phyloP scores from a whole-genome alignment of 2,888 invertebrate genomes.

The Cheilosia impressa region DNA sequence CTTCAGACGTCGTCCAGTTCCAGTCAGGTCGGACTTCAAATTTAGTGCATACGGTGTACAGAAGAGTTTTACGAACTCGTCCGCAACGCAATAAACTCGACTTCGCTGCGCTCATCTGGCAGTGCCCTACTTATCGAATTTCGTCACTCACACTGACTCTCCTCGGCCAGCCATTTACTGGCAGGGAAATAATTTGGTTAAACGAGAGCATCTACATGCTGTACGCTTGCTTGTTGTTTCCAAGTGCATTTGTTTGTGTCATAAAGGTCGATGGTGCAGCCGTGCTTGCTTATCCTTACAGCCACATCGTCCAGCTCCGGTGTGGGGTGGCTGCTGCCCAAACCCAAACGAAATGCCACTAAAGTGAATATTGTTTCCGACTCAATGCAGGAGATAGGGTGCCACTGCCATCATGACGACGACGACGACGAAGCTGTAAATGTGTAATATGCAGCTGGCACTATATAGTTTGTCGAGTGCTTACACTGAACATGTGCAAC shows the following conservation, averaged over 20 bases:
- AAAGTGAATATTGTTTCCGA: slow-evolving; percentile 70
- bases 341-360: neutral
- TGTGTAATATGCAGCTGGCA: slow-evolving; percentile 66
- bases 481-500: slow-evolving; percentile 30
- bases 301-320: slow-evolving; percentile 8
- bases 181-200: slow-evolving; percentile 68
- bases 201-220: slow-evolving; percentile 59
- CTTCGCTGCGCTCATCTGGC: slow-evolving; percentile 23
- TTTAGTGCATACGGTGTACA: too few species aligned
- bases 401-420: slow-evolving; percentile 31
- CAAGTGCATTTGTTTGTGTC: slow-evolving; percentile 65
- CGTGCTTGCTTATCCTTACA: slow-evolving; percentile 53
- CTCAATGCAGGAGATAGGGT: slow-evolving; percentile 43
- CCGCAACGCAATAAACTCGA: neutral
- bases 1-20: too few species aligned
- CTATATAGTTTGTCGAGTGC: slow-evolving; percentile 32
- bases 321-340: neutral
- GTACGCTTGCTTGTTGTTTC: slow-evolving; percentile 53
- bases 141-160: slow-evolving; percentile 36
- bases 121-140: slow-evolving; percentile 28
- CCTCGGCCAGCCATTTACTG: slow-evolving; percentile 51
- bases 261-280: slow-evolving; percentile 60
- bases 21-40: too few species aligned
- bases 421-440: slow-evolving; percentile 56
- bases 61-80: too few species aligned